phyloP scores from a whole-genome alignment of 2,113 vertebrate genomes.

The Mixornis gularis region DNA sequence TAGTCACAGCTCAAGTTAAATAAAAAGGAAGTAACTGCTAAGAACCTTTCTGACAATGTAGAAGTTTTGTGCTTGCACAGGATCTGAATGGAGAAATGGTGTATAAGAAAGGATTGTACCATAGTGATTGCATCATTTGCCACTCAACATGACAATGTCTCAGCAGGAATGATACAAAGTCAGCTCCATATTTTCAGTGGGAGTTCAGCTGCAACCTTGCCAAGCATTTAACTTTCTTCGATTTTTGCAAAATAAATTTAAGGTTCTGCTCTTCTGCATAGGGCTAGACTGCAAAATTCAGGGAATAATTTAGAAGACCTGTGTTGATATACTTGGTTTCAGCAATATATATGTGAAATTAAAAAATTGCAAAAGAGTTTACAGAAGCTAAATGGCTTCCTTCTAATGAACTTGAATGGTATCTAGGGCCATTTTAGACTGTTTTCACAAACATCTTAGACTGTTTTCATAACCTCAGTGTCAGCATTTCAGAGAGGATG shows the following conservation, averaged over 20 bases:
- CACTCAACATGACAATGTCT: background rate
- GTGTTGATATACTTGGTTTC: background rate
- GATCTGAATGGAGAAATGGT: background rate
- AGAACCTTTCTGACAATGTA: background rate
- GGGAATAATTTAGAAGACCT: background rate
- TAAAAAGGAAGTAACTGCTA: background rate
- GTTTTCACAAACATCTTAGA: background rate
- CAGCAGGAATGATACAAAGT: background rate
- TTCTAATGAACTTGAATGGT: background rate
- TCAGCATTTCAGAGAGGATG: background rate
- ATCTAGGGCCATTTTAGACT: background rate
- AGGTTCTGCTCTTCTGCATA: background rate
- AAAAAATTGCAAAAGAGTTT: background rate
- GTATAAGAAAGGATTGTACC: background rate
- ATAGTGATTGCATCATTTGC: background rate
- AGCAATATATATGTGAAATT: background rate
- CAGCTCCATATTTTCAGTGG: background rate
- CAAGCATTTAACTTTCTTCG: background rate
- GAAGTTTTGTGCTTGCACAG: background rate
- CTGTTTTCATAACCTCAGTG: background rate
- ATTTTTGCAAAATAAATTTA: background rate
- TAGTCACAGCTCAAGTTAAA: background rate
- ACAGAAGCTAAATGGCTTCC: background rate
- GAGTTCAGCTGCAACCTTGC: background rate
- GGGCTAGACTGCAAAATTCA: background rate